These are phyloP conservation scores for Trachelus stipa DNA, from an alignment of 2,888 invertebrate genomes.

Conservation along the genomic window DNA sequence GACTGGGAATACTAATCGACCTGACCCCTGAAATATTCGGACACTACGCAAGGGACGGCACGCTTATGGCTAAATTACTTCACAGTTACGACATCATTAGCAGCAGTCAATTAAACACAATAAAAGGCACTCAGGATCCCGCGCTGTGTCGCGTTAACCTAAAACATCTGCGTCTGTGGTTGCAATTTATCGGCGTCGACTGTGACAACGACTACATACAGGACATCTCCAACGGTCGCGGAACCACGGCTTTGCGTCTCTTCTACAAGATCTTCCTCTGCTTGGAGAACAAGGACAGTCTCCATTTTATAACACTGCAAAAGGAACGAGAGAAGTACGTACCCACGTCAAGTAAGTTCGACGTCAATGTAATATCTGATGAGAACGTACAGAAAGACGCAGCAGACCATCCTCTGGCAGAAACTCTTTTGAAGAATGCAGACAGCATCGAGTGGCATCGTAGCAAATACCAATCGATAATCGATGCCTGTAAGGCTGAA, in stretches of 20 bases:
- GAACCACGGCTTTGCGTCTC: slow-evolving; percentile 69
- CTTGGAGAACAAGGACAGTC: slow-evolving; percentile 71
- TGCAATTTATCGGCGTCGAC: slow-evolving; percentile 68
- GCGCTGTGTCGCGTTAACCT: slow-evolving; percentile 70
- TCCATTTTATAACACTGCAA: slow-evolving; percentile 70
- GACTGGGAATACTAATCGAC: slow-evolving; percentile 70
- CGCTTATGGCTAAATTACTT: slow-evolving; percentile 70
- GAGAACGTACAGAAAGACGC: slow-evolving; percentile 27
- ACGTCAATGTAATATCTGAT: slow-evolving; percentile 43
- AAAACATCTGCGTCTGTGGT: slow-evolving; percentile 69
- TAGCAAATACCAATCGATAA: slow-evolving; percentile 67
- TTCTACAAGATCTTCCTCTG: slow-evolving; percentile 74
- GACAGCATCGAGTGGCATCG: slow-evolving; percentile 73
- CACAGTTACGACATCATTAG: slow-evolving; percentile 72
- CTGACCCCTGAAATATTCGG: slow-evolving; percentile 71
- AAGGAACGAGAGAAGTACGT: slow-evolving; percentile 52
- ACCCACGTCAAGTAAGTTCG: slow-evolving; percentile 47
- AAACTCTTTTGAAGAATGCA: slow-evolving; percentile 67
- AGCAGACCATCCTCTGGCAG: slow-evolving; percentile 61
- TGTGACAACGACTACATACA: slow-evolving; percentile 67
- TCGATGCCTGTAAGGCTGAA: slow-evolving; percentile 66
- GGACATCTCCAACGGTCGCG: slow-evolving; percentile 69
- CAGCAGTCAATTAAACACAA: slow-evolving; percentile 69
- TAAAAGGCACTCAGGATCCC: slow-evolving; percentile 64
- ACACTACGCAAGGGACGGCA: slow-evolving; percentile 71